These are phyloP conservation scores for Eutrigla gurnardus DNA, from an alignment of 2,797 vertebrate genomes.

Conservation along the genomic window DNA sequence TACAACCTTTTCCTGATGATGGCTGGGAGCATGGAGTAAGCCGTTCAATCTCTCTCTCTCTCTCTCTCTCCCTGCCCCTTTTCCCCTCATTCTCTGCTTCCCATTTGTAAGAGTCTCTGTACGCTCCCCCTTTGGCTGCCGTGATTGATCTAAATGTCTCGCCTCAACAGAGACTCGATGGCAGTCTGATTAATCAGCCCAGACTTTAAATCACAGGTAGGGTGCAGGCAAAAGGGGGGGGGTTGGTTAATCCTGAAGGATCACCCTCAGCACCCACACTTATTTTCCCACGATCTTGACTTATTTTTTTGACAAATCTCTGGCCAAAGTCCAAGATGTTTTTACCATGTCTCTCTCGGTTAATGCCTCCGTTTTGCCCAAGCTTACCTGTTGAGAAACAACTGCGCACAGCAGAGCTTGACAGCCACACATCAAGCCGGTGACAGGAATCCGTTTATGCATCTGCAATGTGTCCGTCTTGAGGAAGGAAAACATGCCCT, in stretches of 20 bases:
- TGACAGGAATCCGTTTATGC: constrained; percentile 78
- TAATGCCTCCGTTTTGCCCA: constrained; percentile 1
- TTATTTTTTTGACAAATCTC: constrained; percentile 46
- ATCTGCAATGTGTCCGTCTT: constrained; percentile 73
- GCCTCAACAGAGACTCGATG: constrained; percentile 63
- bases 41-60: constrained; percentile 39
- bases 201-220: constrained; percentile 64
- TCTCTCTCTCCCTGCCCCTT: constrained; percentile 6
- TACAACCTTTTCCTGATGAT: constrained; percentile 96
- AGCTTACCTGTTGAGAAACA: constrained; percentile 50
- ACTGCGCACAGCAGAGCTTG: constrained; percentile 45
- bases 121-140: constrained; percentile 47
- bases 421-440: constrained; percentile 62
- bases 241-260: constrained; percentile 65
- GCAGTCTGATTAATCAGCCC: constrained; percentile 66
- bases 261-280: constrained; percentile 54
- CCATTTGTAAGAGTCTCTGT: constrained; percentile 63
- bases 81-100: constrained; percentile 42
- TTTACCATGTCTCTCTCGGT: constrained; percentile 3
- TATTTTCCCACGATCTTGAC: constrained; percentile 57
- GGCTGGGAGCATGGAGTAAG: constrained; percentile 94
- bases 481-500: constrained; percentile 69
- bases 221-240: constrained; percentile 14
- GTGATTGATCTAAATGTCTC: constrained; percentile 71
- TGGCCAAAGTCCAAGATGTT: constrained; percentile 36